These are phyloP conservation scores for Sabatieria punctata DNA, from an alignment of 2,888 invertebrate genomes.

Conservation along the genomic window DNA sequence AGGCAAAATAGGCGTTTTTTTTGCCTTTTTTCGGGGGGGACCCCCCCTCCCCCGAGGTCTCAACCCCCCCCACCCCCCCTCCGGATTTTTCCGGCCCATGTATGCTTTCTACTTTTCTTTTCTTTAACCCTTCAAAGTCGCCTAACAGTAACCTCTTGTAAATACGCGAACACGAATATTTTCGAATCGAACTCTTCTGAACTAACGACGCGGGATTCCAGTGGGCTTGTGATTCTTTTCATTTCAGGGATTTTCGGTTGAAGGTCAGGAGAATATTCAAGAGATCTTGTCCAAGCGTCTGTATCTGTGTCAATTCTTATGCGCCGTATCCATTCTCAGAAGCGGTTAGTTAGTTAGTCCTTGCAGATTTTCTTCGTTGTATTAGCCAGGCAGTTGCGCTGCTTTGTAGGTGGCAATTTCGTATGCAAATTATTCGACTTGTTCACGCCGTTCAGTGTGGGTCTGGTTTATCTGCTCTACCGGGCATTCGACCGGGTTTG, in stretches of 20 bases:
- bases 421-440: conserved; percentile 90
- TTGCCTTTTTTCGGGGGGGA: too few relatives aligned
- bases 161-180: not conserved
- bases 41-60: too few relatives aligned
- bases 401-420: conserved; percentile 59
- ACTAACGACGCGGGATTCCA: too few relatives aligned
- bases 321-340: conserved; percentile 67
- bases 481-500: conserved; percentile 64
- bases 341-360: too few relatives aligned
- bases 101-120: conserved; percentile 1
- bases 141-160: conserved; percentile 2
- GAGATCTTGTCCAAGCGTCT: conserved; percentile 84
- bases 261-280: conserved; percentile 82
- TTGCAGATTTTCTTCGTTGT: not conserved
- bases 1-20: too few relatives aligned
- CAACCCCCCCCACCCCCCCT: too few relatives aligned
- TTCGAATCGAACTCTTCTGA: too few relatives aligned
- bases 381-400: not conserved
- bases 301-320: conserved; percentile 79
- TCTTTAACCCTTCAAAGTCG: conserved; percentile 8
- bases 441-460: conserved; percentile 80
- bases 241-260: conserved; percentile 75
- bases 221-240: too few relatives aligned
- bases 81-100: too few relatives aligned
- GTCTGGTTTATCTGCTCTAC: conserved; percentile 81